Base-by-base conservation (phyloP, 2,888 invertebrate species). In the Brachynemurus nebulosus region DNA sequence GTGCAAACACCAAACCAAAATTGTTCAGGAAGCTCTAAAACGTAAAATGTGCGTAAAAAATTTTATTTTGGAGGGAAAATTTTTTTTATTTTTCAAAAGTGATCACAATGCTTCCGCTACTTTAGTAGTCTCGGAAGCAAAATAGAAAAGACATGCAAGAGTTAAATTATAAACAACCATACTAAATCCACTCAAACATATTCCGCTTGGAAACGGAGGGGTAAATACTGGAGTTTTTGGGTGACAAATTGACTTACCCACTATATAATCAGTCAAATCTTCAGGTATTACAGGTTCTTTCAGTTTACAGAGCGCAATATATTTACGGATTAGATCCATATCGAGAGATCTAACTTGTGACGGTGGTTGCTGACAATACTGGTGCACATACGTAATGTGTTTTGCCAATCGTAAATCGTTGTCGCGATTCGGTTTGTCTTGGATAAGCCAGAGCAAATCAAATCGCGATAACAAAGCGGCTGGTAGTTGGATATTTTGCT, bases 301-400 rank as follows among this genome's bases (percentile, higher is more conserved):
- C 54, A 80, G 77, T 62, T 90, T 89, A 63, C 96, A 93, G 49
- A 95, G 72, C 40, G 84, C 78, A 45, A 98, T 83, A 66, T 97
- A 98, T 25, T 27, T 40, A 16, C 93, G 76, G 79, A 98, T 89
- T 0, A 96, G 74, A 44, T 80, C 78, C 93, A 96, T 96, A 56
- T 90, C 80, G 45, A 96, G 68, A 5, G 90, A 81, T 53, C 79
- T 73, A 44, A 79, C 69, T n/a, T 71, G 66, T 2, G 69, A 69
- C 2, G 86, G 84, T 9, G 97, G 97, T 65, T 97, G 92, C 45
- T 76, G 73, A 52, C 79, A 79, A 66, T 93, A 83, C 59, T 86
- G 86, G 66, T 98, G 98, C 27, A 99, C 97, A 63, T 91, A 95
- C 1, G 97, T 89, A 47, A 98, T 97, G 66, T 98, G 98, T 62